These are phyloP conservation scores for Merops nubicus DNA, from an alignment of 2,113 vertebrate species.

Conservation along the genomic window DNA sequence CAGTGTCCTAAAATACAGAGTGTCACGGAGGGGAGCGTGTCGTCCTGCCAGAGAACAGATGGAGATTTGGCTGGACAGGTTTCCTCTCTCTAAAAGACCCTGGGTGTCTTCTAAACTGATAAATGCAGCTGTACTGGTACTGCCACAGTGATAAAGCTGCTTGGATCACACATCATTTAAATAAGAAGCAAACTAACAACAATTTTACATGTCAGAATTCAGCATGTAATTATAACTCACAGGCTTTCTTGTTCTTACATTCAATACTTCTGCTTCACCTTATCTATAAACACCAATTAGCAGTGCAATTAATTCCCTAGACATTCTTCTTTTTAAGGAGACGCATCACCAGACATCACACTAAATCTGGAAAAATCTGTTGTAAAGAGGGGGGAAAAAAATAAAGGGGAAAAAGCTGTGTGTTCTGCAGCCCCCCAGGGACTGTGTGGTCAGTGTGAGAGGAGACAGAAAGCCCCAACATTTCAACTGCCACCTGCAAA, in stretches of 20 bases:
- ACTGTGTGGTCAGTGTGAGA: background rate
- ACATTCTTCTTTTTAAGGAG: slow-evolving; percentile 62
- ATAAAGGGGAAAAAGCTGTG: background rate
- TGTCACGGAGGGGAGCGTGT: background rate
- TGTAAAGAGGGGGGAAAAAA: background rate
- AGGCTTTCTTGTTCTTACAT: slow-evolving; percentile 65
- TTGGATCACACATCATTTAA: slow-evolving; percentile 2
- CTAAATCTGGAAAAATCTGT: slow-evolving; percentile 4
- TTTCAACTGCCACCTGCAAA: background rate
- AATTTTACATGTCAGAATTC: slow-evolving; percentile 22
- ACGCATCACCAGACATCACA: background rate
- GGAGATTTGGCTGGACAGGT: background rate
- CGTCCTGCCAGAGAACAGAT: background rate
- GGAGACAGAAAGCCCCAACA: background rate
- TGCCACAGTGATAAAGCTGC: slow-evolving; percentile 20
- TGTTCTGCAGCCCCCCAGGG: background rate
- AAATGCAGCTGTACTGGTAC: background rate
- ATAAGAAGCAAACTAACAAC: slow-evolving; percentile 34
- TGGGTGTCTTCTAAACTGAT: background rate
- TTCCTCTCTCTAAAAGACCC: slow-evolving; percentile 18
- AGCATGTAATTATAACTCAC: slow-evolving; percentile 20
- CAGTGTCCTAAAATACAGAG: background rate
- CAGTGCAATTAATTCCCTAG: slow-evolving; percentile 59
- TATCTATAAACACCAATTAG: slow-evolving; percentile 41
- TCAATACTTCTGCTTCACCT: slow-evolving; percentile 56